Percentiles rank a stretch among this genome's conserved stretches.
These are phyloP conservation scores for Loriculus beryllinus DNA, from an alignment of 2,797 vertebrate species.

Conservation along the genomic window DNA sequence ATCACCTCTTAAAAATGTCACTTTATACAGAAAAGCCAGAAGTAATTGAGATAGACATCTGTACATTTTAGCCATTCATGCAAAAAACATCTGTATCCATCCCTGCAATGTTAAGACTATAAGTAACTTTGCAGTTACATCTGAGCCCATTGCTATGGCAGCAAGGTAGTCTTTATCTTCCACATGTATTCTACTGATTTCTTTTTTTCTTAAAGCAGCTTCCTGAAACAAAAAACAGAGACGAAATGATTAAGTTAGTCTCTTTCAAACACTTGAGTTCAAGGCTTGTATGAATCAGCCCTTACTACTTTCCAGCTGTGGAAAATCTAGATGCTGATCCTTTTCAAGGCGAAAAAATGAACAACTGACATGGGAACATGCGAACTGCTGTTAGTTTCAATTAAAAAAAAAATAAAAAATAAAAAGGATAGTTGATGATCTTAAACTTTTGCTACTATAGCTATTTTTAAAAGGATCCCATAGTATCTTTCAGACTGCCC, in stretches of 20 bases:
- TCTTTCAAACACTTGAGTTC: neutral
- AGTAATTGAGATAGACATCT: neutral
- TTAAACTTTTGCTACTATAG: neutral
- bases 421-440: neutral
- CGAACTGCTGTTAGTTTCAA: neutral
- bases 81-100: conserved; percentile 60
- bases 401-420: neutral
- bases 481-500: neutral
- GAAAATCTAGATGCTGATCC: neutral
- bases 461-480: neutral
- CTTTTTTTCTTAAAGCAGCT: conserved; percentile 69
- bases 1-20: neutral
- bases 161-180: conserved; percentile 50
- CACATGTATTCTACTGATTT: conserved; percentile 34
- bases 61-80: conserved; percentile 35
- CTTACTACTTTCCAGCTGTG: conserved; percentile 1
- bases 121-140: conserved; percentile 53
- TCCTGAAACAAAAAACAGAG: conserved; percentile 67
- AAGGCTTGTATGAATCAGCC: neutral
- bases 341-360: neutral
- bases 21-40: conserved; percentile 17
- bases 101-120: conserved; percentile 38
- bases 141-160: conserved; percentile 8
- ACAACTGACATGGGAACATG: neutral
- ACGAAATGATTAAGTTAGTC: neutral